Evolutionary conservation across 2,113 vertebrate species (phyloP), one percentile per base, ranked within the genome.

Genomic region (Pseudonaja textilis): DNA sequence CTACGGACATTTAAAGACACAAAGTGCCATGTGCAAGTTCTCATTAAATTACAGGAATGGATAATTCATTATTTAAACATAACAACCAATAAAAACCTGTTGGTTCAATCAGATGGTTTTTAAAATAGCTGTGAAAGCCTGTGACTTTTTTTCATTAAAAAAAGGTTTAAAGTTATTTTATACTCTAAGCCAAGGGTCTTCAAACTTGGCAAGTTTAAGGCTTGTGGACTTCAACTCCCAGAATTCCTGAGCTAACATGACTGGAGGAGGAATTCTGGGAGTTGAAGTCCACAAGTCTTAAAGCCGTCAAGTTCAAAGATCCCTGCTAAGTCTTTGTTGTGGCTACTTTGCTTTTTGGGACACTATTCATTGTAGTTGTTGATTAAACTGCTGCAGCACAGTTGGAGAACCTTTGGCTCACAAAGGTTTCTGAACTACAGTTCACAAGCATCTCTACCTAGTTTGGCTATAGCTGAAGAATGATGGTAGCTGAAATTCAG

Each of bases 71-170:
- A 88, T 25, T 81, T 91, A 86, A 87, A 89, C 23, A 47, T 85
- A 39, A 85, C 34, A 3, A 2, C 55, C 42, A 29, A 9, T 94
- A 92, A 92, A 57, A 50, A 52, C 47, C 42, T 59, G 0, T 89
- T 87, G 87, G 14, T 92, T 90, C 94, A 96, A 93, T 89, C 42
- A 91, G 61, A 42, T 39, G 10, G 87, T 16, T 85, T 54, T 25
- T 88, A 91, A 26, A 93, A 91, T 22, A 61, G 69, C 55, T 57
- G 52, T 85, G 4, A 59, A 14, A 57, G 64, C 6, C 90, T 54
- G 25, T 69, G 2, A 3, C 52, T 50, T 26, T 94, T 94, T 47
- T 90, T 61, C 3, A 91, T 91, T 91, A 90, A 93, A 6, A 59
- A 91, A 29, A 2, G 11, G 3, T 22, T 81, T 91, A 39, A 59